A percentile compares a stretch with the other conserved stretches of the same genome.
phyloP scores from a whole-genome alignment of 2,888 invertebrate species.

The Metopia argyrocephala region DNA sequence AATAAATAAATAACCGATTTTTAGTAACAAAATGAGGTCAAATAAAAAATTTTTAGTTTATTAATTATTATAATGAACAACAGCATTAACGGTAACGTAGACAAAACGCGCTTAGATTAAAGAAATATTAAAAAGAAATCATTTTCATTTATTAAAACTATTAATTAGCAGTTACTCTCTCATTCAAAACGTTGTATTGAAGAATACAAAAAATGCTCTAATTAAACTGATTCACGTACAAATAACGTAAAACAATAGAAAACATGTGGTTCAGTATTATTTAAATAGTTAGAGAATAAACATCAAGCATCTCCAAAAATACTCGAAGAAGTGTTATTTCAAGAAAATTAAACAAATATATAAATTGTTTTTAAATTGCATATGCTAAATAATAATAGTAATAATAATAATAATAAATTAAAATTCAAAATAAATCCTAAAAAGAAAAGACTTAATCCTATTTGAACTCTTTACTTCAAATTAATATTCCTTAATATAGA shows the following conservation, averaged over 20 bases:
- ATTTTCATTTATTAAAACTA: slow-evolving; percentile 57
- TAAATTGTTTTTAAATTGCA: too few relatives aligned
- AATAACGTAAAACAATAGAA: slow-evolving; percentile 15
- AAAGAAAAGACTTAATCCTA: slow-evolving; percentile 32
- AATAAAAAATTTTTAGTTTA: too few relatives aligned
- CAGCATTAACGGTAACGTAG: neutral
- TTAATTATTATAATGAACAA: too few relatives aligned
- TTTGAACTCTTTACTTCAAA: neutral
- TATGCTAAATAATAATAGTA: too few relatives aligned
- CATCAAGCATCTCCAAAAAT: too few relatives aligned
- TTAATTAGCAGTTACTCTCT: slow-evolving; percentile 63
- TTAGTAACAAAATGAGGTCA: too few relatives aligned
- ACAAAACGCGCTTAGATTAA: neutral
- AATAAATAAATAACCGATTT: too few relatives aligned
- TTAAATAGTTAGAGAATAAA: slow-evolving; percentile 17
- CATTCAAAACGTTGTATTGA: slow-evolving; percentile 52
- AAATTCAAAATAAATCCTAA: too few relatives aligned
- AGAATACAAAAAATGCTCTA: too few relatives aligned
- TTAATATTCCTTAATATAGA: neutral
- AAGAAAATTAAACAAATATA: too few relatives aligned
- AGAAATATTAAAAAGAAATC: slow-evolving; percentile 21
- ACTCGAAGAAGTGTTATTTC: too few relatives aligned
- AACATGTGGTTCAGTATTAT: slow-evolving; percentile 37
- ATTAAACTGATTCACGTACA: slow-evolving; percentile 54
- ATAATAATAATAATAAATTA: too few relatives aligned